A percentile compares a stretch with the other conserved stretches of the same genome.
Conservation (phyloP, 2,113 vertebrate genomes). For the Alethe castanea region DNA sequence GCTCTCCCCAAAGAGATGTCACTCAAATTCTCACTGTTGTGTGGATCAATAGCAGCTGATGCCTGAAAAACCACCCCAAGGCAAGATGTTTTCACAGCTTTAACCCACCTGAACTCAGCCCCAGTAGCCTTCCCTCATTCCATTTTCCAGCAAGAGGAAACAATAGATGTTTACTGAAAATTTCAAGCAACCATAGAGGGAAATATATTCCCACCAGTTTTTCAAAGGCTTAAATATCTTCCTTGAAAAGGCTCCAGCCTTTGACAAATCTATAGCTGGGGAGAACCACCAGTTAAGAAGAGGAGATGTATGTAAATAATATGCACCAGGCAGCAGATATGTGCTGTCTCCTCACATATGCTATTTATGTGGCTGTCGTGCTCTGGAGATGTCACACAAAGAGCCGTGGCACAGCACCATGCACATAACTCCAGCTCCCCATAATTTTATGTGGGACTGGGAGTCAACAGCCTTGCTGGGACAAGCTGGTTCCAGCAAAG, state of each 20-base stretch:
- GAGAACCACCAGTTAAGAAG: not conserved
- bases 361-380: not conserved
- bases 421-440: not conserved
- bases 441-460: not conserved
- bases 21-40: not conserved
- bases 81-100: not conserved
- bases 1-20: not conserved
- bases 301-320: not conserved
- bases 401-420: not conserved
- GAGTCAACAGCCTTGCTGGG: not conserved
- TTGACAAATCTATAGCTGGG: not conserved
- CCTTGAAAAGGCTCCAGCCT: not conserved
- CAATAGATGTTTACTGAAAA: not conserved
- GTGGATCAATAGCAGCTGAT: not conserved
- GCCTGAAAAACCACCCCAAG: not conserved
- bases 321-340: not conserved
- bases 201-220: not conserved
- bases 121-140: not conserved
- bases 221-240: not conserved
- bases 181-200: not conserved
- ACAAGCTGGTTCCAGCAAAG: not conserved
- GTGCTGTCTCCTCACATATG: not conserved
- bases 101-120: not conserved
- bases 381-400: not conserved
- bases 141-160: not conserved